Evolutionary conservation across 92 coral and sea anemone species (phyloP), one percentile per base, ranked within the genome.

Genomic region (Epizoanthus fatuus): DNA sequence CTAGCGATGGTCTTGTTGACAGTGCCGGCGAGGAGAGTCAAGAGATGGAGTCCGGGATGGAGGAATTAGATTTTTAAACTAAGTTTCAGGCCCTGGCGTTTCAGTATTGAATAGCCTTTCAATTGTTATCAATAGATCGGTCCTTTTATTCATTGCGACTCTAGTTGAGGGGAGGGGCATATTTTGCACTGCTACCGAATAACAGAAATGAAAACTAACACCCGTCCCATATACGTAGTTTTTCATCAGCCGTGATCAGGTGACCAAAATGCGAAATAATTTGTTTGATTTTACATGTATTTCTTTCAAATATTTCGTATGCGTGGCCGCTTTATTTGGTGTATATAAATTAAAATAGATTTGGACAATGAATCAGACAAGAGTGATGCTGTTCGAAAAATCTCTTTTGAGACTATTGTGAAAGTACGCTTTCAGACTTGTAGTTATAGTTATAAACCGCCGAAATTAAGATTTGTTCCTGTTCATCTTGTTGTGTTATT

Each of bases 171-270:
- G 79, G 79, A 73, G 35, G 35, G 35, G 79, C 54, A 73, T 73
- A 63, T 73, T 73, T 73, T 73, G 29, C 63, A 73, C 79, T 73
- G 79, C 79, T 73, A 73, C 79, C 79, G 79, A 73, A 73, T 73
- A 29, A 29, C 35, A 29, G 35, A 29, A 29, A 29, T 29, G 35
- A 29, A 29, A 29, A 29, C 35, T 29, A 73, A 52, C 79, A 73
- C 79, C 79, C 79, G 54, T 73, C 79, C 55, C 79, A 74, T 74
- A 74, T 74, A 74, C 79, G 49, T 74, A 74, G 79, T 74, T 74
- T 74, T 74, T 74, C 79, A 74, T 74, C 79, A 74, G 79, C 79
- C 79, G 66, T 74, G 80, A 74, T 74, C 80, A 74, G 80, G 56
- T 74, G 80, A 74, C 80, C 80, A 74, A 74, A 74, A 74, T 74